Evolutionary conservation across 2,888 invertebrate species (phyloP).

Genomic region (Sthenelais limicola): DNA sequence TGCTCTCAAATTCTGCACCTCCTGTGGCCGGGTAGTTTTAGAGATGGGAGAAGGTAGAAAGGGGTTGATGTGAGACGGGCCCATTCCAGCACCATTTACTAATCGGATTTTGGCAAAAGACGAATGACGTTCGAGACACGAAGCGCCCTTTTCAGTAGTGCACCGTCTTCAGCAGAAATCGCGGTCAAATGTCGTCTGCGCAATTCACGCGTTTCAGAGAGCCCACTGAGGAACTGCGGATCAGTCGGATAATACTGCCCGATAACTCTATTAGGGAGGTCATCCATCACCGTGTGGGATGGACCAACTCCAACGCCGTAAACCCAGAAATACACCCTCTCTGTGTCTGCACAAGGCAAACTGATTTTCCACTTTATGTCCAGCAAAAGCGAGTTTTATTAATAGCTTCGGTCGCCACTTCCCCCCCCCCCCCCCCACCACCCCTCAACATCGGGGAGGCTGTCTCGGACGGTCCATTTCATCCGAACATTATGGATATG

Average conservation of each 20-base stretch:
- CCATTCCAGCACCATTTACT: neutral
- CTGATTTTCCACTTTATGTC: neutral
- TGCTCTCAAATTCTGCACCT: neutral
- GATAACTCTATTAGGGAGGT: constrained; percentile 11
- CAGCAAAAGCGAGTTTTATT: neutral
- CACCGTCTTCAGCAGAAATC: neutral
- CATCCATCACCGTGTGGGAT: constrained; percentile 3
- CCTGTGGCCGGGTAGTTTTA: neutral
- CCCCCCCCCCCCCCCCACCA: neutral
- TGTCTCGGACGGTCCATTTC: too few species aligned
- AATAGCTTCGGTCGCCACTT: neutral
- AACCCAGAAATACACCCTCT: neutral
- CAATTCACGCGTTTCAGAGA: neutral
- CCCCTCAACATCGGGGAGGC: too few species aligned
- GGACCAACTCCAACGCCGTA: neutral
- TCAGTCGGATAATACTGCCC: constrained; percentile 4
- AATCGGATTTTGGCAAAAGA: constrained; percentile 21
- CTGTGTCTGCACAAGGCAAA: neutral
- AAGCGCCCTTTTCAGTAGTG: neutral
- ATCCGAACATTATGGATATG: too few species aligned
- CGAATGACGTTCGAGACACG: constrained; percentile 10
- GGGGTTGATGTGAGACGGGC: neutral
- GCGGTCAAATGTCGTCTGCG: constrained; percentile 27
- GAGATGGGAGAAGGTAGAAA: neutral
- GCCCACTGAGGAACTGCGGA: neutral